These are phyloP conservation scores for Lissonota sp. DNA, from an alignment of 2,888 invertebrate species.

Conservation along the genomic window DNA sequence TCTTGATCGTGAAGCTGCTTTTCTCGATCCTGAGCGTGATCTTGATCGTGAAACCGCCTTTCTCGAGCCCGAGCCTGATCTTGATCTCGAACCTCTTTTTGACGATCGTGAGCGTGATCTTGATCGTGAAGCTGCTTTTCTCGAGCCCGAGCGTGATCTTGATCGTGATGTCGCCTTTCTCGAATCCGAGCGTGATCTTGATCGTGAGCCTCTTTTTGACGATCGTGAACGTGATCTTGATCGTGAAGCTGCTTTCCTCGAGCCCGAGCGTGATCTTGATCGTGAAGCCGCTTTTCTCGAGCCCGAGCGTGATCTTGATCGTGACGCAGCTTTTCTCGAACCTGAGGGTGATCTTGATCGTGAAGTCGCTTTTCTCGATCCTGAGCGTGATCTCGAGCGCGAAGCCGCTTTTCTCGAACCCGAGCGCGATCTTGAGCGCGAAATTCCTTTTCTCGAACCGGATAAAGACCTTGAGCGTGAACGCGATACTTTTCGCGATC, in stretches of 20 bases:
- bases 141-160: constrained; percentile 73
- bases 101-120: constrained; percentile 51
- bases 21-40: constrained; percentile 62
- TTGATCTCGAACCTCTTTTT: constrained; percentile 54
- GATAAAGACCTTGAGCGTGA: constrained; percentile 48
- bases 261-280: constrained; percentile 41
- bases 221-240: too few species aligned
- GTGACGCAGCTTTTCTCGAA: constrained; percentile 48
- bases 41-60: constrained; percentile 62
- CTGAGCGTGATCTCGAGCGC: constrained; percentile 46
- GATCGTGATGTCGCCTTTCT: constrained; percentile 60
- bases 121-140: constrained; percentile 66
- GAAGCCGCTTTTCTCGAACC: constrained; percentile 69
- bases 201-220: constrained; percentile 27
- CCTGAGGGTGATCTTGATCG: constrained; percentile 55
- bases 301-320: constrained; percentile 64
- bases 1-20: constrained; percentile 60
- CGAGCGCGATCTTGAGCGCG: constrained; percentile 66
- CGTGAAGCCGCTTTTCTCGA: constrained; percentile 1
- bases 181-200: constrained; percentile 65
- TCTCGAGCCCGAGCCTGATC: constrained; percentile 63
- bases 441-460: constrained; percentile 51
- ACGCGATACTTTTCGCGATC: constrained; percentile 69
- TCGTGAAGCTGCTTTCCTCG: constrained; percentile 19
- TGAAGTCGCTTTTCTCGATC: constrained; percentile 50